Base-by-base conservation (phyloP, 2,113 vertebrate species). In the Malurus elegans region DNA sequence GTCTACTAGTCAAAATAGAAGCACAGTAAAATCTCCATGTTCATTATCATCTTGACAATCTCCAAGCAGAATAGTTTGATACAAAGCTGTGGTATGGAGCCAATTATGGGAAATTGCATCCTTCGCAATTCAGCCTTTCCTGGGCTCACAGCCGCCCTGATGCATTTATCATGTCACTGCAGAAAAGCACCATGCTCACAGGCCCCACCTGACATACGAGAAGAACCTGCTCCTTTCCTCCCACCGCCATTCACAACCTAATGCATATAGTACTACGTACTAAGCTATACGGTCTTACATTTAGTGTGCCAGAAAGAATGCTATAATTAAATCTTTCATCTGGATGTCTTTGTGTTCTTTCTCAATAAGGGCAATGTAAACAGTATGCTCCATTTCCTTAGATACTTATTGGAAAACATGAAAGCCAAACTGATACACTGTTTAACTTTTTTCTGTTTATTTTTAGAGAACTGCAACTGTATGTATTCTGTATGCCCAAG, bases 1-100 rank as follows among this genome's bases (percentile, higher is more conserved):
- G 81, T 91, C 92, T 83, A 40, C 69, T 53, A 95, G 86, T 84
- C 71, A 92, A 92, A 96, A 71, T 53, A 82, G 84, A 66, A 92
- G 67, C 78, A 73, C n/a, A 48, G 82, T 80, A 93, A 83, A 90
- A 95, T 95, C 79, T 92, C 79, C 45, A 56, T 84, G 88, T 88
- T 84, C 79, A 38, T 72, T 90, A 86, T 73, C 76, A 86, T 86
- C 58, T 72, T 79, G 86, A 91, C 81, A 95, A 58, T 90, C 69
- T 53, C 82, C 31, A 60, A 78, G 75, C 29, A 80, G 85, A 75
- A 51, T 64, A 2, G 0, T 78, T 88, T 88, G 81, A 86, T 92
- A 40, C 18, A 51, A 71, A 93, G 64, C 72, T 53, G 25, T 40
- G 79, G 60, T 80, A 84, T 6, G 56, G 79, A 93, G 56, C 85